Evolutionary conservation across 2,797 vertebrate species (phyloP).

Genomic region (Crossoptilon crossoptilon): DNA sequence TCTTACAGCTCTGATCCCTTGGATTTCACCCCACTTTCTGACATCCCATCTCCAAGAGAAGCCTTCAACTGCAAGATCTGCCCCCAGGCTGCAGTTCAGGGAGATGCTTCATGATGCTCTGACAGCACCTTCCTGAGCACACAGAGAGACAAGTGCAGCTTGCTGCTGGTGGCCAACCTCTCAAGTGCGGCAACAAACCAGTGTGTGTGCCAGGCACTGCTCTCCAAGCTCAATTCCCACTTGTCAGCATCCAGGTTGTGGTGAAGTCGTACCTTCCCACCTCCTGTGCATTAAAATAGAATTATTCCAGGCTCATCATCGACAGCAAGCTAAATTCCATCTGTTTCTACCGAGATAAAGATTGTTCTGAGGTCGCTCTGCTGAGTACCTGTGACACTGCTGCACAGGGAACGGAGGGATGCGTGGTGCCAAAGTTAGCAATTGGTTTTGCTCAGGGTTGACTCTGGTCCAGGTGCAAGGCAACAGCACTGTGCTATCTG

Average conservation of each 20-base stretch:
- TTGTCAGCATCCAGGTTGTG: slow-evolving; percentile 1
- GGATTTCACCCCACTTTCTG: accelerated
- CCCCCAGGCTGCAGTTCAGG: neutral
- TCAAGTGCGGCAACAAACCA: neutral
- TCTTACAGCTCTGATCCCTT: neutral
- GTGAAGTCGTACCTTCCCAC: neutral
- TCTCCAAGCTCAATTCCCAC: neutral
- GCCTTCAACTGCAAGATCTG: neutral
- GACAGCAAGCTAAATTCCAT: slow-evolving; percentile 37
- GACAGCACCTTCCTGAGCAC: accelerated
- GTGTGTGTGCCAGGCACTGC: accelerated
- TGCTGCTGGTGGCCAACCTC: neutral
- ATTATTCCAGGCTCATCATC: slow-evolving; percentile 14
- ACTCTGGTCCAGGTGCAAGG: neutral
- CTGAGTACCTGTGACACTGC: neutral
- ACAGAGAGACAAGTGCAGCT: neutral
- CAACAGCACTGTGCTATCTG: neutral
- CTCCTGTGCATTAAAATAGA: neutral
- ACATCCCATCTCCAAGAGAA: neutral
- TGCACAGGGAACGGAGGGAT: neutral
- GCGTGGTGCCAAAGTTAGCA: neutral
- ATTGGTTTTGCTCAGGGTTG: neutral
- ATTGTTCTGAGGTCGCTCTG: neutral
- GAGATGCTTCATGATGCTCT: neutral
- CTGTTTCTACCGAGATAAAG: slow-evolving; percentile 25